A percentile compares a stretch with the other conserved stretches of the same genome.
Evolutionary conservation across 2,113 vertebrate genomes (phyloP).

Genomic region (Jacana jacana): DNA sequence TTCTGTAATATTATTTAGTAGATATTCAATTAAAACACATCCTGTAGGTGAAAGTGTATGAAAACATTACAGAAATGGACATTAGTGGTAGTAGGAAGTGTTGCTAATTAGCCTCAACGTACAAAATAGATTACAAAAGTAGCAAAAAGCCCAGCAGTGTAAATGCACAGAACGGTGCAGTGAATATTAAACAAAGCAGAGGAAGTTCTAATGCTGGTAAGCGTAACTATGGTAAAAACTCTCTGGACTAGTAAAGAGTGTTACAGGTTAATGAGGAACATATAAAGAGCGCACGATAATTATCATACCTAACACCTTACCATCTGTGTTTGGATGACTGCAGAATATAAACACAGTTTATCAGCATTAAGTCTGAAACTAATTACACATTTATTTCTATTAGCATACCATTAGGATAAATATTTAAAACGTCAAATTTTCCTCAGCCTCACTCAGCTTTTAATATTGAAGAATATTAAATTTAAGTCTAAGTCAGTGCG

Average conservation of each 20-base stretch:
- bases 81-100: neutral
- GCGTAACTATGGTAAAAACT: constrained; percentile 17
- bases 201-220: neutral
- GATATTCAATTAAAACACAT: constrained; percentile 45
- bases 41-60: constrained; percentile 51
- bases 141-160: neutral
- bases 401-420: neutral
- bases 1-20: constrained; percentile 16
- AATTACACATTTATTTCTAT: neutral
- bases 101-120: neutral
- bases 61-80: neutral
- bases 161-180: neutral
- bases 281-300: constrained; percentile 35
- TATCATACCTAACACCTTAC: constrained; percentile 33
- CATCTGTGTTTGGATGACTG: constrained; percentile 44
- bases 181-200: constrained; percentile 33
- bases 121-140: neutral
- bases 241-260: constrained; percentile 31
- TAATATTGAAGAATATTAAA: constrained; percentile 17
- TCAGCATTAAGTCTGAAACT: neutral
- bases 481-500: neutral
- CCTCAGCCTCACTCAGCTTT: neutral
- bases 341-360: constrained; percentile 27
- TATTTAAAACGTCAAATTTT: neutral
- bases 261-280: constrained; percentile 64